Evolutionary conservation across 1,140 invertebrate genomes (phyloP).

Genomic region (Latrodectus geometricus): DNA sequence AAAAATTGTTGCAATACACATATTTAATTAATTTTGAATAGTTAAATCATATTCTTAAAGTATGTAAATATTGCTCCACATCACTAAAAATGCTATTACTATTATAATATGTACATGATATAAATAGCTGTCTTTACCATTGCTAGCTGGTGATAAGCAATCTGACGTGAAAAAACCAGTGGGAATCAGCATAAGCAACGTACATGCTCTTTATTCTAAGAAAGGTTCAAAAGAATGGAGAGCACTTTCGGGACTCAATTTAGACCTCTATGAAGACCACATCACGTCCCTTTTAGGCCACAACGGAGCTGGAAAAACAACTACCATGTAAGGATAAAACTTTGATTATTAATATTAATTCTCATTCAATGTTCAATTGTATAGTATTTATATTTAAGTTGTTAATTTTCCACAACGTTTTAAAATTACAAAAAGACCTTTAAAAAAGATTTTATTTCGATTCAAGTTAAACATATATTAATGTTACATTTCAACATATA

Average conservation of each 20-base stretch:
- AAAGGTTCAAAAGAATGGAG: conserved; percentile 39
- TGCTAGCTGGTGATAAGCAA: neutral
- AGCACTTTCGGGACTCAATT: conserved; percentile 77
- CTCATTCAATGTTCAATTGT: no score
- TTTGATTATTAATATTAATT: neutral
- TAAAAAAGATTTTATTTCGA: no score
- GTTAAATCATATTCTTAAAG: no score
- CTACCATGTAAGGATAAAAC: conserved; percentile 75
- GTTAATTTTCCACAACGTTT: no score
- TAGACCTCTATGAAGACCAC: conserved; percentile 77
- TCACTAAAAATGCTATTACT: no score
- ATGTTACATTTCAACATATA: no score
- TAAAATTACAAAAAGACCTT: no score
- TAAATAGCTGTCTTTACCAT: neutral
- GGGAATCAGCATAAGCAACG: conserved; percentile 59
- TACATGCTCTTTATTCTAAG: conserved; percentile 63
- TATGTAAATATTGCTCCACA: no score
- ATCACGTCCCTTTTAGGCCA: conserved; percentile 75
- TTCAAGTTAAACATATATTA: no score
- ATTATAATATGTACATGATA: neutral
- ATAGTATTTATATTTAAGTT: no score
- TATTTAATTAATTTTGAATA: no score
- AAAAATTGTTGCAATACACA: no score
- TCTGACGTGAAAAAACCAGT: conserved; percentile 1
- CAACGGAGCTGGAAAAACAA: conserved; percentile 91